Conservation (phyloP, 2,888 invertebrate genomes). For the Rhamnusium bicolor region DNA sequence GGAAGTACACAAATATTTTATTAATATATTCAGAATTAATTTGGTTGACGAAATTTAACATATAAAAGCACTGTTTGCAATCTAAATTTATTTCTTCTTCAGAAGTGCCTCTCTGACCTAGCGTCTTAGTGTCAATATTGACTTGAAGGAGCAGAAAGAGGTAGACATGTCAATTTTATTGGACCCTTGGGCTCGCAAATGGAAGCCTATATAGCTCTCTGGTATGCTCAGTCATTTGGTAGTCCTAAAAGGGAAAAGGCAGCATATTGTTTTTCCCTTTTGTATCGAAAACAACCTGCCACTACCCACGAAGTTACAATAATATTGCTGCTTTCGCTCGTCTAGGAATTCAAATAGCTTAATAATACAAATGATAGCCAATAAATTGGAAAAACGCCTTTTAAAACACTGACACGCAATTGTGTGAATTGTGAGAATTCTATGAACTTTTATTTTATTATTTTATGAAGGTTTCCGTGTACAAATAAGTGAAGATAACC, state of each 20-base stretch:
- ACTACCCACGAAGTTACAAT: neutral
- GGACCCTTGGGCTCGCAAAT: slow-evolving; percentile 51
- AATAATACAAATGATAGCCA: neutral
- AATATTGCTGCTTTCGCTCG: neutral
- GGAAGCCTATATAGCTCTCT: slow-evolving; percentile 48
- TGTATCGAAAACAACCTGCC: neutral
- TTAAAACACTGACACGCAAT: neutral
- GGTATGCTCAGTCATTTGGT: slow-evolving; percentile 27
- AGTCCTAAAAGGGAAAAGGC: slow-evolving; percentile 1
- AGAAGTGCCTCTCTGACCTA: slow-evolving; percentile 1
- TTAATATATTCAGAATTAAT: neutral
- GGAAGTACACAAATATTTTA: too few relatives aligned
- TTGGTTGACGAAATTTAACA: neutral
- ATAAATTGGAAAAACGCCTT: too few relatives aligned
- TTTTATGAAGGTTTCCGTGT: too few relatives aligned
- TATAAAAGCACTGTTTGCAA: slow-evolving; percentile 12
- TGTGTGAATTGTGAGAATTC: neutral
- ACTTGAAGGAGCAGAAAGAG: slow-evolving; percentile 47
- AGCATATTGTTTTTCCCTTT: slow-evolving; percentile 16
- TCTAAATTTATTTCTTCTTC: slow-evolving; percentile 8
- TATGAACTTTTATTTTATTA: too few relatives aligned
- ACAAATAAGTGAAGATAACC: too few relatives aligned
- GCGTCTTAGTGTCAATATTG: slow-evolving; percentile 53
- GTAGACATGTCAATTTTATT: slow-evolving; percentile 51
- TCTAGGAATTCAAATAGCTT: neutral